Base-by-base conservation (phyloP, 2,888 invertebrate species). In the Coenonympha glycerion region DNA sequence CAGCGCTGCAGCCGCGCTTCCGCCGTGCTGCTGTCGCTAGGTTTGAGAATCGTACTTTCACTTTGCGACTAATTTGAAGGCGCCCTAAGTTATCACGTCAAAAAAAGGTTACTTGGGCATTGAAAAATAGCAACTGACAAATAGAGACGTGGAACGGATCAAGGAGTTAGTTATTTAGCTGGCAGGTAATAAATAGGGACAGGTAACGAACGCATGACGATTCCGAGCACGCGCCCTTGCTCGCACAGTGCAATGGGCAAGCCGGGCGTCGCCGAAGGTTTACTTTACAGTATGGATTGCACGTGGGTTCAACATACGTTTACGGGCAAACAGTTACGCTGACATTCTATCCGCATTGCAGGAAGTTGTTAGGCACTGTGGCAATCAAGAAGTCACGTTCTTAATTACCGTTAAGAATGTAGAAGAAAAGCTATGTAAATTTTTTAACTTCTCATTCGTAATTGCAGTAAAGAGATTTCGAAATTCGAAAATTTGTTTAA, bases 181-280 rank as follows among this genome's bases (percentile, higher is more conserved):
- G 68, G 62, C 68, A 66, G 69, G 70, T 83, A 83, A 84, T 80
- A 79, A 83, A 80, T 73, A 77, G 78, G 79, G 80, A 63, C 76
- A 69, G 65, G 75, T 81, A 84, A 83, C 83, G 79, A 82, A 75
- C 71, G 68, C 74, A 76, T 76, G 71, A 71, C 75, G 73, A 85
- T 82, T 82, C 84, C 55, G 70, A 71, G 75, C 82, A 83, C 84
- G 82, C 76, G 65, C 66, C 72, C 69, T 71, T 75, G 78, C 8
- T 6, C 55, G 62, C 58, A 62, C 49, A 54, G 52, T 52, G 41
- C 47, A 53, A 37, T 37, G 52, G 42, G 40, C 49, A 44, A 42
- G 26, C 46, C 45, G 50, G 50, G 56, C 37, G 21, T 62, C 64
- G 60, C 55, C 61, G 66, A 68, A 65, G 64, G 65, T n/a, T n/a